Evolutionary conservation across 1,140 invertebrate genomes (phyloP), one percentile per base, ranked within the genome.

Genomic region (Lerema accius): DNA sequence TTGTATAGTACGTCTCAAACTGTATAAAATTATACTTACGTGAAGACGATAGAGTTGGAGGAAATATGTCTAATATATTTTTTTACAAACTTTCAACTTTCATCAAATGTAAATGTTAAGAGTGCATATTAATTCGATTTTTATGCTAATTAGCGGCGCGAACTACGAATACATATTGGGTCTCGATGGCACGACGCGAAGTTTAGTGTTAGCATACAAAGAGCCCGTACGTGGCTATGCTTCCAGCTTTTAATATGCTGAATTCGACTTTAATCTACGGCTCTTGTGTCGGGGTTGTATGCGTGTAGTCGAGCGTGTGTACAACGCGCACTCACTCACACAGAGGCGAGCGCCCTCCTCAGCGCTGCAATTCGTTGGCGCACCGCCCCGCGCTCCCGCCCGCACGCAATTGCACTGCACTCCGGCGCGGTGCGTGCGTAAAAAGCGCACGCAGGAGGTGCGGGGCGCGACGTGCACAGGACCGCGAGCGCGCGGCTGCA

Each of bases 371-470:
- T 91, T 89, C 87, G 86, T 87, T 78, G 85, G 69, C 78, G 73
- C 70, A 51, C 64, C 73, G 69, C 74, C 80, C 76, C 76, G 72
- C 78, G 72, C 76, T 71, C 69, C 63, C 64, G 71, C 81, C 82
- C 81, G 84, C 84, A 86, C 84, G 86, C 86, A 89, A 89, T 89
- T 89, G 87, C 85, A 89, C 80, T 89, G 86, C 84, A 90, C 85
- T 87, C 71, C 70, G 59, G 66, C 63, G 78, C 76, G 80, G 72
- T 79, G 80, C 83, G 84, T 89, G 87, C 87, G 87, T 89, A 89
- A 89, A 91, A 85, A 86, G 82, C 81, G 84, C 84, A 85, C 84
- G 82, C 78, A 82, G 80, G 80, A 79, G 84, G 79, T 51, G 86
- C 74, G 85, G 78, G 78, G 81, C 60, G 74, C 65, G 80, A 69